Conservation (phyloP, 2,113 vertebrate species). For the Laterallus jamaicensis region DNA sequence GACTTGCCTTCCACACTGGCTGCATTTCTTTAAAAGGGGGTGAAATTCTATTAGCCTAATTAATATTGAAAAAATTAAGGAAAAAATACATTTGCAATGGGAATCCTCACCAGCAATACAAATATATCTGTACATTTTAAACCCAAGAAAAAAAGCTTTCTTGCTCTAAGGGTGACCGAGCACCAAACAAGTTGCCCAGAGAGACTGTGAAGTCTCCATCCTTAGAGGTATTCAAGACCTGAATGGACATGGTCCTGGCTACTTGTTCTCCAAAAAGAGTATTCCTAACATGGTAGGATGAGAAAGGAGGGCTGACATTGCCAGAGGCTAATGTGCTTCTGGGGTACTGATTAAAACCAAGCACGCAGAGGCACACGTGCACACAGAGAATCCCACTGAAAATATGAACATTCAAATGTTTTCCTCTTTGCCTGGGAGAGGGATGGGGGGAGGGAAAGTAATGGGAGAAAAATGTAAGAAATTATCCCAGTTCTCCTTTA, state of each 20-base stretch:
- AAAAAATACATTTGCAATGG: background rate
- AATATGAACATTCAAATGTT: background rate
- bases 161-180: background rate
- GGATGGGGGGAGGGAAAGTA: background rate
- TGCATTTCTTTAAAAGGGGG: background rate
- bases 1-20: background rate
- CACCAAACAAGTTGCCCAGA: background rate
- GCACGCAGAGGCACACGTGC: background rate
- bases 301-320: background rate
- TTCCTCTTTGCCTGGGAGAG: background rate
- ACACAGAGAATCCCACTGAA: background rate
- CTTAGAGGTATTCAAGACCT: background rate
- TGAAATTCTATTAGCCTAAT: background rate
- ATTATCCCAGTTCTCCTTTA: background rate
- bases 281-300: background rate
- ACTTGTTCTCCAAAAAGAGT: background rate
- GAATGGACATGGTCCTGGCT: background rate
- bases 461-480: background rate
- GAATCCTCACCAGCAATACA: background rate
- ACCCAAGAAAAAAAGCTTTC: background rate
- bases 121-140: accelerated
- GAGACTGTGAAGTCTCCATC: background rate
- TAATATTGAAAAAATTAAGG: background rate
- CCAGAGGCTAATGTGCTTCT: background rate
- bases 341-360: background rate